A percentile compares a stretch with the other conserved stretches of the same genome.
Conservation (phyloP, 2,113 vertebrate species). For the Actenoides lindsayi region DNA sequence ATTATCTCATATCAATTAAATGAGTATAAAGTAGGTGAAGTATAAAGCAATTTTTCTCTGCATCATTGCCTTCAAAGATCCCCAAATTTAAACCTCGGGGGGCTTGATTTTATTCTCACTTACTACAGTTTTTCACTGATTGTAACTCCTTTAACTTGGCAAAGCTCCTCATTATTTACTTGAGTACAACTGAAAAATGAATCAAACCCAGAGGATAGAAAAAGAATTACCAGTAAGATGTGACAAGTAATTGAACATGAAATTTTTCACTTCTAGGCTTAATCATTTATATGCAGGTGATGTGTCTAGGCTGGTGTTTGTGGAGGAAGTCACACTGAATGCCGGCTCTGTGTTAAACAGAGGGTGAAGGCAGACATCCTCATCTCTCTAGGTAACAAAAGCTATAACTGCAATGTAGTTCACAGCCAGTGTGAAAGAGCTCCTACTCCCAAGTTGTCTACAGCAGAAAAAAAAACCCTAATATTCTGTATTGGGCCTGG, state of each 20-base stretch:
- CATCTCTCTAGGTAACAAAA: neutral
- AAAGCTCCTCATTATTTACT: neutral
- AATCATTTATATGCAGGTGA: neutral
- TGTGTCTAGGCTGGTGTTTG: neutral
- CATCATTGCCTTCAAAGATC: neutral
- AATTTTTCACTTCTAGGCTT: neutral
- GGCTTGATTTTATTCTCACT: neutral
- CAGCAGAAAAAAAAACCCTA: neutral
- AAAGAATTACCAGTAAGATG: neutral
- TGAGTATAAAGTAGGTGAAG: neutral
- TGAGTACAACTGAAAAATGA: neutral
- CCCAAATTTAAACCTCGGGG: neutral
- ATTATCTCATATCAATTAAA: constrained; percentile 27
- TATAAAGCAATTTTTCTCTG: neutral
- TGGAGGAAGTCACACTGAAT: neutral
- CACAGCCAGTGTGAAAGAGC: neutral
- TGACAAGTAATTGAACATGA: neutral
- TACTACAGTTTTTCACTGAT: neutral
- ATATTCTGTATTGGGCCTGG: neutral
- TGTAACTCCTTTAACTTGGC: neutral
- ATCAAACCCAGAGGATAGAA: neutral
- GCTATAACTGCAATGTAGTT: neutral
- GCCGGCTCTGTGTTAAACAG: neutral
- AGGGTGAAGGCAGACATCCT: neutral
- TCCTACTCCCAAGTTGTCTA: neutral